Base-by-base conservation (phyloP, 2,113 vertebrate species). In the Psilopogon haemacephalus region DNA sequence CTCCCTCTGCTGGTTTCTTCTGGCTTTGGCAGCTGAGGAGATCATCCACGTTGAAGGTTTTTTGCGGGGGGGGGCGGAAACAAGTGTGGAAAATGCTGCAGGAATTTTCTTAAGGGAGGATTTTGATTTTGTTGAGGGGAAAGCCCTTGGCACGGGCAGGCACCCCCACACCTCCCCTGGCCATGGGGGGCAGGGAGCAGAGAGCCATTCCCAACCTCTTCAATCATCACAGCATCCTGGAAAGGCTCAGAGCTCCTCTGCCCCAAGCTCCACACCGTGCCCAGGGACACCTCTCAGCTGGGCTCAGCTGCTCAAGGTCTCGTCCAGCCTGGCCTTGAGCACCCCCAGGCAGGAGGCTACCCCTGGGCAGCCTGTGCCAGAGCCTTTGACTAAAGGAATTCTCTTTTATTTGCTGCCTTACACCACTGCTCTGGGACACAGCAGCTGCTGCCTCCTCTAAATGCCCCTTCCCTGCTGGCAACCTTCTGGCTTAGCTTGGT, bases 21-120 rank as follows among this genome's bases (percentile, higher is more conserved):
- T 92, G 95, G 96, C 73, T 94, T 90, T 85, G 12, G 94, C 93
- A 94, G 32, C 83, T 87, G 86, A 89, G 81, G 69, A 90, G 93
- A 88, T 71, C 74, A 94, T 74, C 83, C 71, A 50, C 3, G 0
- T 8, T 46, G 44, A 18, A 19, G 11, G 42, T n/a, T n/a, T n/a
- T n/a, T n/a, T n/a, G 23, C 62, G 35, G 59, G 2, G 20, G 37
- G 33, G 58, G 18, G 73, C 68, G 83, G 86, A 8, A 30, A 30
- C 9, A 55, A 1, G 33, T 33, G 60, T 9, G 69, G 90, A 73
- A 85, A 95, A 73, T 0, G 11, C 88, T 73, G 69, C 19, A 71
- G 92, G 83, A 78, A 68, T 81, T 84, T 90, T 81, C 71, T 90
- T 55, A 15, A 77, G 55, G 78, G 55, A n/a, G 11, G 15, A 19